Base-by-base conservation (phyloP, 2,888 invertebrate species). In the Eudiplozoon nipponicum region DNA sequence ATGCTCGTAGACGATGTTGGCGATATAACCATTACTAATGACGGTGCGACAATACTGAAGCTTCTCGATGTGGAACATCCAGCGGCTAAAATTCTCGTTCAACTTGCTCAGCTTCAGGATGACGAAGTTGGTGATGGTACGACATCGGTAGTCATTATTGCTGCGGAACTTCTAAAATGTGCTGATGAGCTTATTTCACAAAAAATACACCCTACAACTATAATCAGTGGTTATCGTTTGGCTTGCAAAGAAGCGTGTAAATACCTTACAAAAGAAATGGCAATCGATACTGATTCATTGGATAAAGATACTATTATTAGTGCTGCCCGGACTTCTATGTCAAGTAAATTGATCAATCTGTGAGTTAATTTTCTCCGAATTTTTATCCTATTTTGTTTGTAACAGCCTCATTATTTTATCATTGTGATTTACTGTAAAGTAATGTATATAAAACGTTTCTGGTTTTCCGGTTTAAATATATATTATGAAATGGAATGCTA, bases 1-100 rank as follows among this genome's bases (percentile, higher is more conserved):
- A 98, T 98, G 94, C 63, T 98, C 51, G 90, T 98, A 1, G 94
- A 98, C 63, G 94, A 98, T 56, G 81, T 98, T 60, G 94, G 94
- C 50, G 94, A 98, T 68, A 81, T 98, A 7, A 94, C 86, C 34
- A 73, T 98, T 42, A 98, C 94, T 31, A 98, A 98, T 60, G 94
- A 98, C 64, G 94, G 94, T 40, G 94, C 94, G 28, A 90, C 90
- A 3, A 98, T 98, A 57, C 65, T 84, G 45, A 74, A 75, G 53
- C 66, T 86, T 52, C 62, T 98, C 48, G 94, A 98, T 57, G 94
- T 98, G 2, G 94, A 98, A 57, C 94, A 98, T 59, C 94, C 94
- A 7, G 94, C 94, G 20, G 90, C 90, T 22, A 71, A 73, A 51
- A 77, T 98, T 17, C 64, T 98, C 38, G 86, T 86, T 22, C 90